These are phyloP conservation scores for Laticauda colubrina DNA, from an alignment of 2,113 vertebrate genomes.

Conservation along the genomic window DNA sequence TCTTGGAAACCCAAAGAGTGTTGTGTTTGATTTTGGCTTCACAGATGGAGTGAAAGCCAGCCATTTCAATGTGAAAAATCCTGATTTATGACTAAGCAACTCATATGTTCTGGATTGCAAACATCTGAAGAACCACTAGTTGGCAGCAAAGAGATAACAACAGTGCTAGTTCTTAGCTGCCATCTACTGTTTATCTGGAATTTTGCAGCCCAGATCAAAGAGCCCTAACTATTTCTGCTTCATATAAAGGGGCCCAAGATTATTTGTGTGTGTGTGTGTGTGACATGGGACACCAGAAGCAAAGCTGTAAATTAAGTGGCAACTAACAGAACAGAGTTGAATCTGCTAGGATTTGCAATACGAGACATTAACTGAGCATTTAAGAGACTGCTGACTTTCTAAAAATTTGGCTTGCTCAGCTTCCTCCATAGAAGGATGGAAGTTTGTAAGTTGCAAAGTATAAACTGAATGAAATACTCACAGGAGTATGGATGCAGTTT, in stretches of 20 bases:
- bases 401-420: constrained; percentile 8
- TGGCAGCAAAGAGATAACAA: background rate
- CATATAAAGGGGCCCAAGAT: background rate
- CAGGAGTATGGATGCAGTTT: background rate
- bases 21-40: background rate
- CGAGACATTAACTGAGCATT: constrained; percentile 8
- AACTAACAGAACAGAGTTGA: background rate
- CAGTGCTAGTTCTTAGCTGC: background rate
- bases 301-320: background rate
- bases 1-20: background rate
- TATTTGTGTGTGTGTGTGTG: background rate
- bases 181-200: background rate
- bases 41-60: background rate
- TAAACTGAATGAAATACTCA: background rate
- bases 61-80: background rate
- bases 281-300: background rate
- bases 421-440: constrained; percentile 8
- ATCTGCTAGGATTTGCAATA: background rate
- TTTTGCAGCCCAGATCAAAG: background rate
- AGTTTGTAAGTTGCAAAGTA: background rate
- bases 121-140: background rate
- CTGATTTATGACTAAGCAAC: background rate
- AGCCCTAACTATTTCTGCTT: background rate
- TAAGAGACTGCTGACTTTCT: constrained; percentile 3
- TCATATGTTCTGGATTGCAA: background rate